A percentile compares a stretch with the other conserved stretches of the same genome.
These are phyloP conservation scores for Odocoileus hemionus DNA, from an alignment of 2,113 vertebrate species.

Conservation along the genomic window DNA sequence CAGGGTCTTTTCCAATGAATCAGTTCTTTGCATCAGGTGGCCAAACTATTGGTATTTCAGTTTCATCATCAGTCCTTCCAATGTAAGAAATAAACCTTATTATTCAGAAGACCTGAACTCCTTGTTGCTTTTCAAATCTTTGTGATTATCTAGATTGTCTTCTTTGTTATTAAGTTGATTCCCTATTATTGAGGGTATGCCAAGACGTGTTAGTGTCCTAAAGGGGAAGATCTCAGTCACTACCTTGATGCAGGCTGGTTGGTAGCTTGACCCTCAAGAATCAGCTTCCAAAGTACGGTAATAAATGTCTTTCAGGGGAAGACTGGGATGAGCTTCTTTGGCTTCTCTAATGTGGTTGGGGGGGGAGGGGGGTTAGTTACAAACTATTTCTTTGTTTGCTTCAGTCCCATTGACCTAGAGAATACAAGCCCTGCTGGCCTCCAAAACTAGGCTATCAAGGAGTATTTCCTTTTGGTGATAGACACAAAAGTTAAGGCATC, in stretches of 20 bases:
- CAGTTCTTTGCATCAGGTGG: background rate
- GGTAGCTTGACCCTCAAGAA: background rate
- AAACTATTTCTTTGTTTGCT: background rate
- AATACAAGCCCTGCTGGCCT: background rate
- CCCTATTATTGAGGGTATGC: background rate
- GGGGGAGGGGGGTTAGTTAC: background rate
- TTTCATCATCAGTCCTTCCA: background rate
- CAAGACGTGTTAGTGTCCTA: background rate
- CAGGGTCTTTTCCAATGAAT: background rate
- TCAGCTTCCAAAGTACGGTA: background rate
- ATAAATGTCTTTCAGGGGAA: background rate
- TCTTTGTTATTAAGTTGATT: background rate
- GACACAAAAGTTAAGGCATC: background rate
- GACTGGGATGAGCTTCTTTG: background rate
- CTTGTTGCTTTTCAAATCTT: background rate
- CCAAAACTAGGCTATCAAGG: background rate
- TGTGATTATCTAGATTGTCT: background rate
- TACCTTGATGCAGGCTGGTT: background rate
- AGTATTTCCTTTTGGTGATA: background rate
- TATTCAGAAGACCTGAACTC: background rate
- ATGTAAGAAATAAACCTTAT: background rate
- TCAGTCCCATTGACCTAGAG: background rate
- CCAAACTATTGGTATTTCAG: background rate
- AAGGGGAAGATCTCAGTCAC: background rate
- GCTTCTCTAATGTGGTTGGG: background rate